Evolutionary conservation across 64 coral and sea anemone genomes (phyloP).

Genomic region (Pachyseris speciosa): DNA sequence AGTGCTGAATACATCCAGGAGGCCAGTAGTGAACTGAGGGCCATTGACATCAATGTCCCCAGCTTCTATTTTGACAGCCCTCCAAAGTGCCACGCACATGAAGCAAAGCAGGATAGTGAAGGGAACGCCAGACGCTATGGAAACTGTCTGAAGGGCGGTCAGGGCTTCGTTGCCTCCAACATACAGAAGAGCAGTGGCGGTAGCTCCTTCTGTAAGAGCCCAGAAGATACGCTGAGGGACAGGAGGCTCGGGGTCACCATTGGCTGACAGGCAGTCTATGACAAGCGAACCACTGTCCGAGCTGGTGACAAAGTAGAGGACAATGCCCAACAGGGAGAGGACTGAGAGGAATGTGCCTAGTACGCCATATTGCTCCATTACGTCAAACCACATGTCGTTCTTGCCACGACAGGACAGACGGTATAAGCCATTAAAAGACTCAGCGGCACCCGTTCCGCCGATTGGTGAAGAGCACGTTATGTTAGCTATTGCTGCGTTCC

Average conservation of each 20-base stretch:
- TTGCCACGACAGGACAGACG: conserved; percentile 39
- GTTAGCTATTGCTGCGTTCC: conserved; percentile 12
- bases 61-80: conserved; percentile 55
- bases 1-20: not conserved
- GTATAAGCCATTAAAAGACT: conserved; percentile 33
- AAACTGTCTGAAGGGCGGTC: conserved; percentile 50
- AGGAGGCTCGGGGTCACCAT: conserved; percentile 70
- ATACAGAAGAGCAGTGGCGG: conserved; percentile 52
- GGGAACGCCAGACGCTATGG: conserved; percentile 64
- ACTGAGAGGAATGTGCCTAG: conserved; percentile 26
- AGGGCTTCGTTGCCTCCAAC: conserved; percentile 51
- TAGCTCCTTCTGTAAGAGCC: conserved; percentile 74
- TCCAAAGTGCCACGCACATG: conserved; percentile 70
- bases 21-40: conserved; percentile 31
- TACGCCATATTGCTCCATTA: conserved; percentile 45
- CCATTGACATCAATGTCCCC: conserved; percentile 69
- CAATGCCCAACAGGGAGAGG: conserved; percentile 41
- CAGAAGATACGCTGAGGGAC: conserved; percentile 71
- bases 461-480: conserved; percentile 21
- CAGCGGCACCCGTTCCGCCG: not conserved
- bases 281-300: conserved; percentile 72
- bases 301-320: conserved; percentile 83
- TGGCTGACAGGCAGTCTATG: conserved; percentile 70
- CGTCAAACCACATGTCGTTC: conserved; percentile 70
- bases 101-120: conserved; percentile 66